Conservation (phyloP, 2,888 invertebrate genomes). For the Ceramica pisi region DNA sequence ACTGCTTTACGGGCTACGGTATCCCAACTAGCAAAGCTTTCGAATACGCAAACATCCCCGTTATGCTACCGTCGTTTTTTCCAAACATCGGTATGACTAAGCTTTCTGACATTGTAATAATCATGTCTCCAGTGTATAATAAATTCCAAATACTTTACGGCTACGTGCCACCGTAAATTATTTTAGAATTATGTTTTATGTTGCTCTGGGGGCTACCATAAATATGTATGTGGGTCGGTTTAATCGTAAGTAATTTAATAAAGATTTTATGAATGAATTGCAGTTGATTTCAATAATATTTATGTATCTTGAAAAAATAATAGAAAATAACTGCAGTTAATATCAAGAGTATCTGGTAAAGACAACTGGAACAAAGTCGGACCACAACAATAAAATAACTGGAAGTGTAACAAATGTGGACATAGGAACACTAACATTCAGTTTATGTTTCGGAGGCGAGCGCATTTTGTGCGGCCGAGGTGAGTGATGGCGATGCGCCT, state of each 20-base stretch:
- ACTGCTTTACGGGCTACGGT: conserved; percentile 10
- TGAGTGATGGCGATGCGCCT: conserved; percentile 53
- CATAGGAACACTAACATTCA: conserved; percentile 52
- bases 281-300: background rate
- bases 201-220: background rate
- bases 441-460: conserved; percentile 52
- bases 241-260: background rate
- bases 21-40: conserved; percentile 24
- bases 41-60: too few species aligned
- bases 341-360: conserved; percentile 37
- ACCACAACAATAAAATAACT: conserved; percentile 44
- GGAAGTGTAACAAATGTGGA: conserved; percentile 50
- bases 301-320: background rate
- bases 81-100: background rate
- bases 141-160: background rate
- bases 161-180: background rate
- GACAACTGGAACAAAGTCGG: conserved; percentile 29
- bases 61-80: background rate
- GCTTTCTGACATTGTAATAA: conserved; percentile 5
- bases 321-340: background rate
- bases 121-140: background rate
- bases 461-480: conserved; percentile 49
- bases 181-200: conserved; percentile 4
- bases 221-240: background rate
- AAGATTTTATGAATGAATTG: background rate